Evolutionary conservation across 2,888 invertebrate genomes (phyloP), one percentile per base, ranked within the genome.

Genomic region (Myopa tessellatipennis): DNA sequence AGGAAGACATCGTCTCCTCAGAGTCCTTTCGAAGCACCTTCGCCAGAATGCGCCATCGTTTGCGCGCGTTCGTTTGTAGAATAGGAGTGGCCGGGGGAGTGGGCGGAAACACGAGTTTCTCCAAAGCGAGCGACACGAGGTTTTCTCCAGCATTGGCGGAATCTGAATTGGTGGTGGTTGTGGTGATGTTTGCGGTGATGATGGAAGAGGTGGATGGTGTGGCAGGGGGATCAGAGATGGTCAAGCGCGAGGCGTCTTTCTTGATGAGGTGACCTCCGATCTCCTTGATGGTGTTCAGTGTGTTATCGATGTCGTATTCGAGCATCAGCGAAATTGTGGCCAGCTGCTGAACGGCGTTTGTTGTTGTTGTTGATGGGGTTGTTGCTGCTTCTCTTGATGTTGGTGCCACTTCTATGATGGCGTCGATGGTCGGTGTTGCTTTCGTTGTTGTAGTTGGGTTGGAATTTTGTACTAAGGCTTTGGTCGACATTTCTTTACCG

Each of bases 11-110:
- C 0, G 87, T 86, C 78, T 89, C 89, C 78, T 89, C 89, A 4
- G 88, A 89, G 38, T 89, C 88, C 75, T 88, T 88, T 80, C 89
- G 88, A 81, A 94, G 87, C 67, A 93, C 93, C 82, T 92, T 92
- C 76, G 94, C 94, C 83, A 94, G 89, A 70, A 94, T 91, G 80
- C 92, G 92, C 94, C 94, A 94, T 83, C 94, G 91, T 85, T 92
- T 91, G 80, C 93, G 91, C 36, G 94, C 94, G 80, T 91, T 90
- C 85, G 85, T 89, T 67, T 85, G 85, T 69, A 85, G 80, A 79
- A 85, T 85, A 65, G 86, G 85, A 63, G 88, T 88, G 77, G 86
- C 85, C 61, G 87, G 88, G 4, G 89, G 88, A n/a, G 88, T 87
- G 70, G 87, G 87, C 71, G 85, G 86, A 83, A 83, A 82, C 79